Conservation (phyloP, 2,113 vertebrate species). For the Eudyptes chrysolophus region DNA sequence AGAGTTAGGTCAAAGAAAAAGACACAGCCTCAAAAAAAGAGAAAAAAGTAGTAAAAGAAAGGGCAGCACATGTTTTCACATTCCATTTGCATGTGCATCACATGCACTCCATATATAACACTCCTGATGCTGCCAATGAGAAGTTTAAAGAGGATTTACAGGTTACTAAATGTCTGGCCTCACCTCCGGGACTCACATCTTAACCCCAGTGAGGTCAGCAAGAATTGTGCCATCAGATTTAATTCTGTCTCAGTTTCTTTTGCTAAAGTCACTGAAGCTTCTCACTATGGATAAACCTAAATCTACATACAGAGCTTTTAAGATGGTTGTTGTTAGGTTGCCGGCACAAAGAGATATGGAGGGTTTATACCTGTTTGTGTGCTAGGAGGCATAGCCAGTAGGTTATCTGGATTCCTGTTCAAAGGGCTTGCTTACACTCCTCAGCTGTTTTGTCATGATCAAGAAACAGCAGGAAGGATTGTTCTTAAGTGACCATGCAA, state of each 20-base stretch:
- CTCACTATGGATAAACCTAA: neutral
- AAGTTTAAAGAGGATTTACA: slow-evolving; percentile 3
- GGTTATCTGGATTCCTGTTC: neutral
- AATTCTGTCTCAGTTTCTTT: neutral
- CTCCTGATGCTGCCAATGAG: neutral
- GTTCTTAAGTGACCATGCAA: neutral
- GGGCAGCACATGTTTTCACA: neutral
- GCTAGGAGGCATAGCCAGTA: neutral
- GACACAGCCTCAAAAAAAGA: neutral
- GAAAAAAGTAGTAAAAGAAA: neutral
- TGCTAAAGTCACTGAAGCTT: neutral
- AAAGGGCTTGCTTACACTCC: neutral
- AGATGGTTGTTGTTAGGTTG: neutral
- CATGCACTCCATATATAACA: neutral
- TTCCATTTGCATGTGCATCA: neutral
- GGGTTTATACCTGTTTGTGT: neutral
- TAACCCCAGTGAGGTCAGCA: neutral
- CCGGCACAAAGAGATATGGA: neutral
- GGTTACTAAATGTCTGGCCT: neutral
- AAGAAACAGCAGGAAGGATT: neutral
- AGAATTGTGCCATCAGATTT: neutral
- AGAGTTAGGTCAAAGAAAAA: neutral
- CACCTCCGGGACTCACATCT: neutral
- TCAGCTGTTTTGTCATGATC: neutral
- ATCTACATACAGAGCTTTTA: neutral